These are phyloP conservation scores for Aplysina aerophoba DNA, from an alignment of 37 sponge, comb jelly and placozoan species.

Conservation along the genomic window DNA sequence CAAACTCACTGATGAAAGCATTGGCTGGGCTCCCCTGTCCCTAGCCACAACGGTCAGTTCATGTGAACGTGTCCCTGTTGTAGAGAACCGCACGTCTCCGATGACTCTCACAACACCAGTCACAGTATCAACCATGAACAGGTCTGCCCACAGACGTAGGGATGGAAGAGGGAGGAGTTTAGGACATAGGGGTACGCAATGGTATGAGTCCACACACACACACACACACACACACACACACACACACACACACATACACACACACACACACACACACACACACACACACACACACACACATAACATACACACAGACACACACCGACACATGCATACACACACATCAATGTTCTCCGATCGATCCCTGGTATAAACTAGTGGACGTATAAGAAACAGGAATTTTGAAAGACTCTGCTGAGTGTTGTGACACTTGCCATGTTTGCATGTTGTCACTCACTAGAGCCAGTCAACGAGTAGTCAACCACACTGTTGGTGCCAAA, in stretches of 20 bases:
- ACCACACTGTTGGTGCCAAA: not conserved
- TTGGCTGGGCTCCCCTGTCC: not conserved
- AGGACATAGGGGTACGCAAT: not conserved
- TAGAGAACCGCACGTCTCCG: not conserved
- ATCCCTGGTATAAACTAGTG: constrained; percentile 3
- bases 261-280: constrained; percentile 38
- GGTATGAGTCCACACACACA: not conserved
- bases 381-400: not conserved
- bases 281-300: constrained; percentile 21
- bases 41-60: not conserved
- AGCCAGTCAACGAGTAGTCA: not conserved
- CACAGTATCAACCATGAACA: not conserved
- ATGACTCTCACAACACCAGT: constrained; percentile 17
- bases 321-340: constrained; percentile 5
- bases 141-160: not conserved
- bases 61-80: not conserved
- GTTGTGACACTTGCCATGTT: not conserved
- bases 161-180: not conserved
- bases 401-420: no score
- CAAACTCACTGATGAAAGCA: not conserved
- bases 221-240: constrained; percentile 17
- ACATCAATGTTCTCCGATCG: no score
- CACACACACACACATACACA: constrained; percentile 6
- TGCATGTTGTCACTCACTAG: not conserved
- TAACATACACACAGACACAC: constrained; percentile 1